Evolutionary conservation across 2,888 invertebrate genomes (phyloP), one percentile per base, ranked within the genome.

Genomic region (Drosophila borborema): DNA sequence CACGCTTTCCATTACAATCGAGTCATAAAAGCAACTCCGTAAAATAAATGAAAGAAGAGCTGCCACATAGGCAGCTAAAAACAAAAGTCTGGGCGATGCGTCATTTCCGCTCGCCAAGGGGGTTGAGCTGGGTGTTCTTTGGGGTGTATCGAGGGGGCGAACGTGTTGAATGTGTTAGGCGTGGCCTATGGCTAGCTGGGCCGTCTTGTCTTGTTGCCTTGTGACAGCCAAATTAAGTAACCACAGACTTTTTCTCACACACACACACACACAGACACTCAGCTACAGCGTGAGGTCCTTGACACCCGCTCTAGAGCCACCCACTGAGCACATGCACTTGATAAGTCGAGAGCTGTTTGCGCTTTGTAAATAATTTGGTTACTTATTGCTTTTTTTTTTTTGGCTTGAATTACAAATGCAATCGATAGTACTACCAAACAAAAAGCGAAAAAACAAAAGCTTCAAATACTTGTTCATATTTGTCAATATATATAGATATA

Each of bases 81-180:
- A 68, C 48, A 66, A 67, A 84, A 64, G 64, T 64, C 55, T 45
- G 45, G 51, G 54, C 74, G 68, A 70, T 89, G 89, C 86, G 86
- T 83, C 89, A 86, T 74, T 72, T 88, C 81, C 81, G 64, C 48
- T 53, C 46, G 40, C 20, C 18, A 10, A 36, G 40, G 51, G 36
- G 45, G n/a, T 16, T 40, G 62, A 51, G 7, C 2, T 31, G 5
- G 28, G 9, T 12, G 3, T 3, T 16, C n/a, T n/a, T n/a, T 45
- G 55, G 31, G 34, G 10, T 5, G 34, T 20, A 46, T 12, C 10
- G n/a, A 9, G 46, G 56, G 46, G 56, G 46, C 40, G n/a, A 77
- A 79, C 78, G 79, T 79, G 79, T 79, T 79, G 81, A 77, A 79
- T 77, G 66, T 61, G 28, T 34, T 9, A 51, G 64, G 56, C 54